These are phyloP conservation scores for Drosophila ananassae DNA, from an alignment of 1,140 invertebrate species.

Conservation along the genomic window DNA sequence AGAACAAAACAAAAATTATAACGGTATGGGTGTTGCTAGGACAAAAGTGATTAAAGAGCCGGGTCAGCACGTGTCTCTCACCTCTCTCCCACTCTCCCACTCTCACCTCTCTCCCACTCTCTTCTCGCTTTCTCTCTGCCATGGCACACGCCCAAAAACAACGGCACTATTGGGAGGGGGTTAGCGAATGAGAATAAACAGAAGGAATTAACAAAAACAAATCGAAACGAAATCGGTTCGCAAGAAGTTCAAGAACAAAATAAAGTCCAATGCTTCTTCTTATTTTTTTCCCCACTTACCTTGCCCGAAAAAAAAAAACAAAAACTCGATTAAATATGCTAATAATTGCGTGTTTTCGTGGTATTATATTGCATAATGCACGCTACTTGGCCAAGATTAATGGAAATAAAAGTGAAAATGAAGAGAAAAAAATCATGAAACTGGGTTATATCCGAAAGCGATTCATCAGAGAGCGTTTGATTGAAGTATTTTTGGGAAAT, in stretches of 20 bases:
- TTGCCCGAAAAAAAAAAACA: conserved; percentile 21
- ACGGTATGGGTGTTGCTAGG: conserved; percentile 39
- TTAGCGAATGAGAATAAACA: conserved; percentile 33
- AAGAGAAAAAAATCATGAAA: conserved; percentile 1
- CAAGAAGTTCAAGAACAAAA: conserved; percentile 57
- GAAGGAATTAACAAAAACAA: conserved; percentile 24
- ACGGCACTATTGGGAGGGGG: too few relatives aligned
- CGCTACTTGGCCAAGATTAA: conserved; percentile 33
- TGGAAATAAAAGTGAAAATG: conserved; percentile 10
- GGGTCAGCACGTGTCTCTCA: conserved; percentile 28
- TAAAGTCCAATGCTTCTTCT: conserved; percentile 19
- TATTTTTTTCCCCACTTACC: conserved; percentile 20
- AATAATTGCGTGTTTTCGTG: conserved; percentile 53
- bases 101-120: conserved; percentile 1
- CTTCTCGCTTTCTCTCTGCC: conserved; percentile 7
- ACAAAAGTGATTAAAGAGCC: conserved; percentile 36
- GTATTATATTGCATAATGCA: conserved; percentile 56
- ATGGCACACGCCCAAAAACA: conserved; percentile 59
- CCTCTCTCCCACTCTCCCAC: neutral
- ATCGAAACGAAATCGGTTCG: conserved; percentile 43
- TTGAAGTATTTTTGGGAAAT: neutral
- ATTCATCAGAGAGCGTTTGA: conserved; percentile 7
- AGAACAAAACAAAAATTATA: neutral
- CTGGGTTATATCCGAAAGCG: conserved; percentile 34
- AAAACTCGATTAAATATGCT: conserved; percentile 62